phyloP scores from a whole-genome alignment of 2,113 vertebrate species.

The Theristicus caerulescens region DNA sequence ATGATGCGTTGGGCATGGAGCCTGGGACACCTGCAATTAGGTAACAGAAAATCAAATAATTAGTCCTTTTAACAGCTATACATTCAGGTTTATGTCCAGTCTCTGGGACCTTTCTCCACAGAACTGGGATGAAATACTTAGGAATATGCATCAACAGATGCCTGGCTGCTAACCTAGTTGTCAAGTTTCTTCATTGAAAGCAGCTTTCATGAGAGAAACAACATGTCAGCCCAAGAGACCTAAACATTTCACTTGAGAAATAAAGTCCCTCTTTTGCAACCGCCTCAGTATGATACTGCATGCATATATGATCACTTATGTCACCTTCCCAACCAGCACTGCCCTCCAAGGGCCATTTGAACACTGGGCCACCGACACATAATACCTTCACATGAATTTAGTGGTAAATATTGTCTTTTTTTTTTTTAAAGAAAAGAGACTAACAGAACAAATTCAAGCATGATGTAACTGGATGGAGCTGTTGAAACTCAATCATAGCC shows the following conservation, averaged over 20 bases:
- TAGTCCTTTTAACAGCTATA: not conserved
- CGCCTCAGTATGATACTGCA: not conserved
- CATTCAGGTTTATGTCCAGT: not conserved
- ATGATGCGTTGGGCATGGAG: slow-evolving; percentile 68
- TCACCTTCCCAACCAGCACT: not conserved
- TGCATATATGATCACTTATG: no score
- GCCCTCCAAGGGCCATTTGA: not conserved
- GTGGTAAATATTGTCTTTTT: not conserved
- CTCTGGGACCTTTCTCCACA: not conserved
- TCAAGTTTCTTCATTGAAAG: not conserved
- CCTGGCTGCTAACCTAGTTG: not conserved
- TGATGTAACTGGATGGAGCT: not conserved
- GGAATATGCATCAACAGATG: not conserved
- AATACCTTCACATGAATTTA: not conserved
- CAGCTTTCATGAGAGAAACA: not conserved
- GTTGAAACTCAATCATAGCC: not conserved
- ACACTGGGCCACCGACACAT: not conserved
- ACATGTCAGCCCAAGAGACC: not conserved
- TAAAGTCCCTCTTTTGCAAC: not conserved
- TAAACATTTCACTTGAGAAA: not conserved
- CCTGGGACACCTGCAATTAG: slow-evolving; percentile 66
- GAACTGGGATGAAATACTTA: not conserved
- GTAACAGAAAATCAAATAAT: not conserved
- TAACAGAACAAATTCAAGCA: not conserved
- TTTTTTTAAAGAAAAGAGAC: not conserved